These are phyloP conservation scores for Dolichallabes microphthalmus DNA, from an alignment of 2,113 vertebrate genomes.

Conservation along the genomic window DNA sequence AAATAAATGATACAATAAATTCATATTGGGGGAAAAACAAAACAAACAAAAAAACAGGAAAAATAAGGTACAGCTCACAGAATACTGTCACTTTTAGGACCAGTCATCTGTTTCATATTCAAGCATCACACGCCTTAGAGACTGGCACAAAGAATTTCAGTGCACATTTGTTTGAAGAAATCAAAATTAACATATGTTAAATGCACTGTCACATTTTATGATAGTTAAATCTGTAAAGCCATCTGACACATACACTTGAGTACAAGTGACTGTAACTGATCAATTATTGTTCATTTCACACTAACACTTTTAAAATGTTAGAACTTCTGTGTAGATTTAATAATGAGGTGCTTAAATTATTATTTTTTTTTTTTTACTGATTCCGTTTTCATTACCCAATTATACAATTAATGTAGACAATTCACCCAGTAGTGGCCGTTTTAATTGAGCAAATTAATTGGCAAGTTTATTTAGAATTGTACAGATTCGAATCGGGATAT, in stretches of 20 bases:
- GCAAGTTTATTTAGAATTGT: no score
- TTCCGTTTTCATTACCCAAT: background rate
- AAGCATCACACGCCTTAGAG: background rate
- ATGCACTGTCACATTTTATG: background rate
- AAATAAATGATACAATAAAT: background rate
- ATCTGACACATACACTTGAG: background rate
- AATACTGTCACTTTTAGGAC: background rate
- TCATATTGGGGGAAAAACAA: no score
- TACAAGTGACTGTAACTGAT: constrained; percentile 20
- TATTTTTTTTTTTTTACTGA: background rate
- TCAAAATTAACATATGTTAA: background rate
- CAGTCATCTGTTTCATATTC: background rate
- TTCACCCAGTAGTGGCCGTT: background rate
- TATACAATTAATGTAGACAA: background rate
- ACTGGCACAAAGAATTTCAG: background rate
- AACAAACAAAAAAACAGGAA: no score
- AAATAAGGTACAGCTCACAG: background rate
- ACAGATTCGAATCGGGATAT: no score
- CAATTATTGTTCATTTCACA: constrained; percentile 14
- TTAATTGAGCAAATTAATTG: background rate
- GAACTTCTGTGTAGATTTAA: constrained; percentile 5
- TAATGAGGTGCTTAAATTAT: background rate
- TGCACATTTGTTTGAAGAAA: background rate
- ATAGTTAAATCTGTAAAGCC: constrained; percentile 6
- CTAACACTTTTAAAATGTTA: constrained; percentile 22